Percentiles rank a stretch among this genome's conserved stretches.
These are phyloP conservation scores for Diplolepis rosae DNA, from an alignment of 2,888 invertebrate genomes.

Conservation along the genomic window DNA sequence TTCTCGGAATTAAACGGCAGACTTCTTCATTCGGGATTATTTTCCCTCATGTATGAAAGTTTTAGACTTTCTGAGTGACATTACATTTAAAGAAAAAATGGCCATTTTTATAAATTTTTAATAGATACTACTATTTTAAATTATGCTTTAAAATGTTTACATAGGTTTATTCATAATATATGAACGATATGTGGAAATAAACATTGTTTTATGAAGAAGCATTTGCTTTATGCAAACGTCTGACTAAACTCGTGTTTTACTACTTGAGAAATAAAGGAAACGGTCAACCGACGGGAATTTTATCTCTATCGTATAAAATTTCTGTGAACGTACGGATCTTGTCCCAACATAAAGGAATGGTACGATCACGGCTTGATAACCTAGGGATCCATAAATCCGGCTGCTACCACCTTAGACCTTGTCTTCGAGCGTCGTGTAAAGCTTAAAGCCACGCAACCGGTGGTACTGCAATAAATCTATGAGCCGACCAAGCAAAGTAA, in stretches of 20 bases:
- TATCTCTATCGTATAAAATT: conserved; percentile 46
- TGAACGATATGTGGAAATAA: no score
- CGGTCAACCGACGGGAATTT: conserved; percentile 42
- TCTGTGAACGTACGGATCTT: conserved; percentile 33
- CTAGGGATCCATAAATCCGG: conserved; percentile 41
- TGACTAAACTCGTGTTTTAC: neutral
- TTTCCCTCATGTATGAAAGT: no score
- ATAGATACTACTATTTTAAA: no score
- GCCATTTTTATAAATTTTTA: no score
- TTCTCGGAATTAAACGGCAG: no score
- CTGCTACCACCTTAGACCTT: conserved; percentile 31
- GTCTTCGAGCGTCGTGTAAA: conserved; percentile 39
- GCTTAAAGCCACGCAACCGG: conserved; percentile 35
- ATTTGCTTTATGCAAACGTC: no score
- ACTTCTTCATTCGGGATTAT: no score
- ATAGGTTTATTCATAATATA: no score
- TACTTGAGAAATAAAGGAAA: conserved; percentile 22
- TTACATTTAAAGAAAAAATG: no score
- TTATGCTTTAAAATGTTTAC: no score
- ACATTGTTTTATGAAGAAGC: no score
- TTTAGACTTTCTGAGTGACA: no score
- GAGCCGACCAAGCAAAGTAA: conserved; percentile 17
- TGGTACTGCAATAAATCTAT: conserved; percentile 30
- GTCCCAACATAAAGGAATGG: conserved; percentile 39
- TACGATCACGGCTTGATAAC: conserved; percentile 48